These are phyloP conservation scores for Drosophila robusta DNA, from an alignment of 2,888 invertebrate species.

Conservation along the genomic window DNA sequence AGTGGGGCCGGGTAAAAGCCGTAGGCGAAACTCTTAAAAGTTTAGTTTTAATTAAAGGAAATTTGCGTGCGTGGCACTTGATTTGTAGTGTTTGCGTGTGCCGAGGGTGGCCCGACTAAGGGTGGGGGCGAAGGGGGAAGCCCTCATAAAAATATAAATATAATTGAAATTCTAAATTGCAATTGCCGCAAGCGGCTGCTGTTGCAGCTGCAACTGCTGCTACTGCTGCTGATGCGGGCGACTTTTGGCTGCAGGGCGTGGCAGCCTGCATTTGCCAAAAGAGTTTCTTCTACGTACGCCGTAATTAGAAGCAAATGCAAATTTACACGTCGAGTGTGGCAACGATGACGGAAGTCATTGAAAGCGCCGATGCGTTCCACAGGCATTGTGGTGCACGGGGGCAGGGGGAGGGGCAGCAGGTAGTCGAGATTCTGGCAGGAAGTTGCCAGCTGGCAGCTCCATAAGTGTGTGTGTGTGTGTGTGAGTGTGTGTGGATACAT, in stretches of 20 bases:
- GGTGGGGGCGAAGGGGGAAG: constrained; percentile 1
- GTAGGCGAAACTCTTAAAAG: constrained; percentile 66
- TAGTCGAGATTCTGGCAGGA: constrained; percentile 33
- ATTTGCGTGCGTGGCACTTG: constrained; percentile 77
- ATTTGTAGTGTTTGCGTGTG: constrained; percentile 73
- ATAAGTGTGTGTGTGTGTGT: constrained; percentile 11
- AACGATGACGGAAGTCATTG: constrained; percentile 73
- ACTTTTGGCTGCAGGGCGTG: constrained; percentile 2
- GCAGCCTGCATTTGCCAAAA: constrained; percentile 20
- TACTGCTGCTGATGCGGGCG: constrained; percentile 44
- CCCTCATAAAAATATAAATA: constrained; percentile 73
- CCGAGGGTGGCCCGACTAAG: constrained; percentile 1
- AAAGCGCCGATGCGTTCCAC: constrained; percentile 55
- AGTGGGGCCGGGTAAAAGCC: not conserved
- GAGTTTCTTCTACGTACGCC: constrained; percentile 28
- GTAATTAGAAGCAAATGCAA: constrained; percentile 78
- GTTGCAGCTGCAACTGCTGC: constrained; percentile 32
- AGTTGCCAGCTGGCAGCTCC: constrained; percentile 35
- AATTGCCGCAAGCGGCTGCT: constrained; percentile 59
- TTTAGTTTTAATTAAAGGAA: constrained; percentile 79
- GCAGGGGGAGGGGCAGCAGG: not conserved
- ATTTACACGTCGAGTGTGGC: constrained; percentile 72
- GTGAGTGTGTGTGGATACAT: constrained; percentile 26
- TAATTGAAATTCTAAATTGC: constrained; percentile 78
- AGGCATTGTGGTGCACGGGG: constrained; percentile 35